Evolutionary conservation across 2,113 vertebrate species (phyloP).

Genomic region (Odobenus rosmarus): DNA sequence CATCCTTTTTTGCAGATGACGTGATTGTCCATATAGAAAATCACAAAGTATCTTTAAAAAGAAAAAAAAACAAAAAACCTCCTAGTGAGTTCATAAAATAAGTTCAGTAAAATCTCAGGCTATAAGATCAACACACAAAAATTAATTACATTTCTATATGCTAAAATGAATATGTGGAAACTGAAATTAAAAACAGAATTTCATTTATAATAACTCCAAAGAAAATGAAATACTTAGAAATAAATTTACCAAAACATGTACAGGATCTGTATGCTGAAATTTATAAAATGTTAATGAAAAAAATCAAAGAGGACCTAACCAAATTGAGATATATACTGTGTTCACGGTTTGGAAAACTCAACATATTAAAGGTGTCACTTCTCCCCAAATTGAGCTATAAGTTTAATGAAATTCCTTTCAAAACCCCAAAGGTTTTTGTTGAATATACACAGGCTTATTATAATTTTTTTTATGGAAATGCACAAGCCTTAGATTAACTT

Average conservation of each 20-base stretch:
- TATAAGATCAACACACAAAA: neutral
- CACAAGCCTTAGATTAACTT: neutral
- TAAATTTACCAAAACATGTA: neutral
- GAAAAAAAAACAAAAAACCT: neutral
- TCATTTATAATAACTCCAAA: neutral
- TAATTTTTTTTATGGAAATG: neutral
- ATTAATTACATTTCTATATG: neutral
- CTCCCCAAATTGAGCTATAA: neutral
- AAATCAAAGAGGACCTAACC: neutral
- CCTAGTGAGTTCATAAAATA: neutral
- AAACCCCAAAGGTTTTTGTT: neutral
- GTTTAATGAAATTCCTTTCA: conserved; percentile 37
- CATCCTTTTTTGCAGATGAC: neutral
- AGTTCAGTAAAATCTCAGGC: neutral
- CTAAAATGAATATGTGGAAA: neutral
- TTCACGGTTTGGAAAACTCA: neutral
- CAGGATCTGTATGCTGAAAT: neutral
- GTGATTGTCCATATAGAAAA: neutral
- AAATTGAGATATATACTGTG: neutral
- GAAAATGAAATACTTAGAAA: conserved; percentile 13
- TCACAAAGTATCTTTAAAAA: neutral
- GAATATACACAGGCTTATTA: conserved; percentile 16
- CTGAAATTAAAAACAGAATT: neutral
- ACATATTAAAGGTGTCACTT: neutral
- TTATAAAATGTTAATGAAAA: conserved; percentile 25